Evolutionary conservation across 2,113 vertebrate genomes (phyloP).

Genomic region (Rhodinocichla rosea): DNA sequence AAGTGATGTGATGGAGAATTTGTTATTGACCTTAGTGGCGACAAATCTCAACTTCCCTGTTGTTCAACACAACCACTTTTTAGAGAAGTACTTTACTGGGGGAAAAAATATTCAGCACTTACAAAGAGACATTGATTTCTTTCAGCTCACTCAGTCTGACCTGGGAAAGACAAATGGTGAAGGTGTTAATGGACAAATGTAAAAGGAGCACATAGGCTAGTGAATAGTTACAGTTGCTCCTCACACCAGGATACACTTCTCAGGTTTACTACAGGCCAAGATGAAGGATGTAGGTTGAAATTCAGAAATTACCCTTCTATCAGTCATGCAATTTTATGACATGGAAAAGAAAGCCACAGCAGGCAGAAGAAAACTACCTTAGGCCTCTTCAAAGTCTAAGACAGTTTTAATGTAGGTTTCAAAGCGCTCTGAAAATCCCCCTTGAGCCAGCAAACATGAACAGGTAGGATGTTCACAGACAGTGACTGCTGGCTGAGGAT

Average conservation of each 20-base stretch:
- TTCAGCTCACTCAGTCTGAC: background rate
- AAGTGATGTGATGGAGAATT: background rate
- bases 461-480: slow-evolving; percentile 13
- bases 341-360: slow-evolving; percentile 12
- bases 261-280: background rate
- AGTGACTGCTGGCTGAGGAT: slow-evolving; percentile 3
- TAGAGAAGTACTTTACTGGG: background rate
- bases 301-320: background rate
- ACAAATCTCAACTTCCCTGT: background rate
- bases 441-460: background rate
- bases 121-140: slow-evolving; percentile 29
- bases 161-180: slow-evolving; percentile 21
- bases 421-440: background rate
- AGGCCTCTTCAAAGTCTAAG: background rate
- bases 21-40: background rate
- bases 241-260: background rate
- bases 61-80: background rate
- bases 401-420: background rate
- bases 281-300: background rate
- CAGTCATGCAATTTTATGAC: background rate
- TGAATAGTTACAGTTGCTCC: background rate
- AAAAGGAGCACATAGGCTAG: background rate
- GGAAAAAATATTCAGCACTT: background rate
- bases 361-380: slow-evolving; percentile 16
- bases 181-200: background rate